phyloP scores from a whole-genome alignment of 2,797 vertebrate species.

The Alauda arvensis region DNA sequence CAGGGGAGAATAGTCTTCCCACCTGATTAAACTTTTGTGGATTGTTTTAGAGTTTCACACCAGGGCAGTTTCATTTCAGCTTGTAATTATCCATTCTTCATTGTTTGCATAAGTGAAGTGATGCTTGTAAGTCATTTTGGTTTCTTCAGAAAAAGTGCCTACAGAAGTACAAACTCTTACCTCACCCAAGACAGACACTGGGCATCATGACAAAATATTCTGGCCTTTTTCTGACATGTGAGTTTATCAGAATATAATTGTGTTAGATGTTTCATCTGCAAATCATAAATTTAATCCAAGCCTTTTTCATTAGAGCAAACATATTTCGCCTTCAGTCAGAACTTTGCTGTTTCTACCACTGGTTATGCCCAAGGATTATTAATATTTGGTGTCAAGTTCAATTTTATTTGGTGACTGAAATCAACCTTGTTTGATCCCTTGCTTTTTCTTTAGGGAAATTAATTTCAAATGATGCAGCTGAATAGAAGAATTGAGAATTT shows the following conservation, averaged over 20 bases:
- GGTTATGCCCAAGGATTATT: constrained; percentile 22
- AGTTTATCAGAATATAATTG: constrained; percentile 1
- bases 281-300: constrained; percentile 9
- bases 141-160: neutral
- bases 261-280: neutral
- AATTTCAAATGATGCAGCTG: constrained; percentile 42
- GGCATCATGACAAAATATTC: neutral
- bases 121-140: neutral
- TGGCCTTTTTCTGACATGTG: neutral
- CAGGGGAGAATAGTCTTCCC: neutral
- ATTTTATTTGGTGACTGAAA: constrained; percentile 35
- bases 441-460: constrained; percentile 43
- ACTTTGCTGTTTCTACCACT: constrained; percentile 1
- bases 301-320: neutral
- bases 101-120: neutral
- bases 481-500: constrained; percentile 37
- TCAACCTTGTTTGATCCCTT: constrained; percentile 36
- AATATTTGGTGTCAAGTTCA: constrained; percentile 40
- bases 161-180: neutral
- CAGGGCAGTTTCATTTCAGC: neutral
- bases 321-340: neutral
- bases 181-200: neutral
- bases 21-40: neutral
- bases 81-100: neutral
- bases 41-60: neutral